phyloP scores from a whole-genome alignment of 2,888 invertebrate genomes.

The Dynastes grantii region DNA sequence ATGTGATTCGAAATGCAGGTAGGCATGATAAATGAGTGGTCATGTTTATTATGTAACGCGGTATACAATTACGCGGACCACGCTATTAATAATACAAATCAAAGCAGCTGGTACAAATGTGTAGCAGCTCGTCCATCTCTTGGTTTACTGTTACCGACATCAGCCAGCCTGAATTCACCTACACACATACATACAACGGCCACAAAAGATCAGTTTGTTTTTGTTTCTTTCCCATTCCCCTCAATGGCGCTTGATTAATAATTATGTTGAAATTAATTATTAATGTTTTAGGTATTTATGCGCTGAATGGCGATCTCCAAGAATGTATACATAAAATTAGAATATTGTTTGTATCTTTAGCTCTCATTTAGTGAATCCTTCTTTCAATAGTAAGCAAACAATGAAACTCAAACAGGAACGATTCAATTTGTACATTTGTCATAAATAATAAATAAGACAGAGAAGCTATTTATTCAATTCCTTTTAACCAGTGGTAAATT shows the following conservation, averaged over 20 bases:
- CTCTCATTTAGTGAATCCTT: too few relatives aligned
- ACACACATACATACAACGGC: not conserved
- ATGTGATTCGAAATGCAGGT: conserved; percentile 40
- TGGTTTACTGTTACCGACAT: conserved; percentile 35
- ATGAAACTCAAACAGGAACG: too few relatives aligned
- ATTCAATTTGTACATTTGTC: too few relatives aligned
- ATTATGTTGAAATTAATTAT: conserved; percentile 30
- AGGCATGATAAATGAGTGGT: conserved; percentile 42
- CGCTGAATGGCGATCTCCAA: not conserved
- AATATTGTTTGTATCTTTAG: too few relatives aligned
- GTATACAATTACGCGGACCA: conserved; percentile 41
- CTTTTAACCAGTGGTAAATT: too few relatives aligned
- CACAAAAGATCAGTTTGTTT: conserved; percentile 28
- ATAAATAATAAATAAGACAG: too few relatives aligned
- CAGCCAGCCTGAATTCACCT: conserved; percentile 17
- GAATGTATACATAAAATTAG: too few relatives aligned
- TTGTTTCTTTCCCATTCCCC: not conserved
- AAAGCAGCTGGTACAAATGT: conserved; percentile 42
- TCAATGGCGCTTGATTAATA: conserved; percentile 28
- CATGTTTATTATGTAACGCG: conserved; percentile 46
- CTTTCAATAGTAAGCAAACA: too few relatives aligned
- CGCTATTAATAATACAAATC: conserved; percentile 47
- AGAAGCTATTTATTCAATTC: too few relatives aligned
- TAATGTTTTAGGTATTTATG: conserved; percentile 8
- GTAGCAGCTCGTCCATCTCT: conserved; percentile 40